phyloP scores from a whole-genome alignment of 2,888 invertebrate genomes.

The Branchipolynoe longqiensis region DNA sequence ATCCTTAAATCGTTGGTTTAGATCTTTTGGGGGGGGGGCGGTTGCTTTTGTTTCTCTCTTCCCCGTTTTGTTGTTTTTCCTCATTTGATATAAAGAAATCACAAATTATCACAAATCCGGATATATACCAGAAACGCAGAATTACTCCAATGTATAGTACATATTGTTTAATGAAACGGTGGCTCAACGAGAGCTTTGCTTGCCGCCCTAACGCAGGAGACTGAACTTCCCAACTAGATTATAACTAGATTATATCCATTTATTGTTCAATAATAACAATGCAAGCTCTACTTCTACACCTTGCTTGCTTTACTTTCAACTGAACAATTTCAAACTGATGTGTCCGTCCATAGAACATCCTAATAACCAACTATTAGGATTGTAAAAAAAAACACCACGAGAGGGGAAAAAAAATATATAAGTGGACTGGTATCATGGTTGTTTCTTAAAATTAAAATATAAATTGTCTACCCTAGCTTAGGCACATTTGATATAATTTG shows the following conservation, averaged over 20 bases:
- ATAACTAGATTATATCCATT: no score
- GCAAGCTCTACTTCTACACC: slow-evolving; percentile 28
- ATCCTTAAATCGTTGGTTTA: no score
- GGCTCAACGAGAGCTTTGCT: slow-evolving; percentile 13
- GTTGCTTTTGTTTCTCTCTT: not conserved
- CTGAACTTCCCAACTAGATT: no score
- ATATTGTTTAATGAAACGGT: not conserved
- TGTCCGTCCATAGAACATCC: not conserved
- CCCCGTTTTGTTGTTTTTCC: not conserved
- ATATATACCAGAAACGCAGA: slow-evolving; percentile 39
- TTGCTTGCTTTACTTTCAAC: slow-evolving; percentile 4
- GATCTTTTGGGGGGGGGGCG: no score
- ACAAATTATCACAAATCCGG: slow-evolving; percentile 47
- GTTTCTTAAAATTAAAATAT: slow-evolving; percentile 24
- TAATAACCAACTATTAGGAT: slow-evolving; percentile 21
- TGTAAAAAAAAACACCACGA: no score
- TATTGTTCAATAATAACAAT: no score
- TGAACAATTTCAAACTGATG: slow-evolving; percentile 16
- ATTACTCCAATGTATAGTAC: no score
- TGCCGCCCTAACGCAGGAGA: no score
- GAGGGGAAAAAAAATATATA: no score
- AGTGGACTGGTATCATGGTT: no score
- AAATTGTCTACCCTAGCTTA: slow-evolving; percentile 39
- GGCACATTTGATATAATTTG: slow-evolving; percentile 36
- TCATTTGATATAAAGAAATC: slow-evolving; percentile 12